phyloP scores from a whole-genome alignment of 2,888 invertebrate genomes.

The Apamea crenata region DNA sequence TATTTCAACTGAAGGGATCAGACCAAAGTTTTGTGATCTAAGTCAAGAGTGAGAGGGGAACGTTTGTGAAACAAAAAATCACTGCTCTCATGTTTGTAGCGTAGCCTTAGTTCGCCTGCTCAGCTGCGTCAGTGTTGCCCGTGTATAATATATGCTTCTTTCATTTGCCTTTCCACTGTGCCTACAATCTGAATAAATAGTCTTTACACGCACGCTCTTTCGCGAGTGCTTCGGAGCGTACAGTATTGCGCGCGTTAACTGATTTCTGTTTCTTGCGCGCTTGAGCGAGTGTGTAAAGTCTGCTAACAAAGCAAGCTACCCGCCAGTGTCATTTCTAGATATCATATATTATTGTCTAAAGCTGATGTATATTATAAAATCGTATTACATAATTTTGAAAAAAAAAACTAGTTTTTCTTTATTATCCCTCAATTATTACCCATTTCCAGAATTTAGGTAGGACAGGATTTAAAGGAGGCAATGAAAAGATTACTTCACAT shows the following conservation, averaged over 20 bases:
- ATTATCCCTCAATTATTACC: not conserved
- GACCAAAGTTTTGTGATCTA: constrained; percentile 27
- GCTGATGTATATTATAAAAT: constrained; percentile 64
- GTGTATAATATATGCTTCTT: constrained; percentile 24
- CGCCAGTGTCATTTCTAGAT: constrained; percentile 60
- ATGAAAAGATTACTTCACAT: constrained; percentile 24
- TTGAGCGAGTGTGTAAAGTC: constrained; percentile 26
- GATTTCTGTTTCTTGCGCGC: not conserved
- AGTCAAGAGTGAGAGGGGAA: not conserved
- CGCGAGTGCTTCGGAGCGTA: not conserved
- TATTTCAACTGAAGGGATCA: not conserved
- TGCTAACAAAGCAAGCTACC: constrained; percentile 36
- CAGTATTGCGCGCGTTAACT: too few relatives aligned
- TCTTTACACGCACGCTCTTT: constrained; percentile 12
- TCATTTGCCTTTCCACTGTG: constrained; percentile 22
- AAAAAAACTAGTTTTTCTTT: not conserved
- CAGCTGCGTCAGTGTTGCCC: constrained; percentile 22
- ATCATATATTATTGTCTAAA: constrained; percentile 55
- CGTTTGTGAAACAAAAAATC: constrained; percentile 22
- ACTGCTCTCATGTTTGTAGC: constrained; percentile 7
- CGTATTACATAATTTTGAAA: constrained; percentile 63
- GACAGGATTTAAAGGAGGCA: not conserved
- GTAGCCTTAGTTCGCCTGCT: not conserved
- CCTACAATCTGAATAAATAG: constrained; percentile 20
- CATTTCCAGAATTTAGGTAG: not conserved